These are phyloP conservation scores for Biston betularia DNA, from an alignment of 2,888 invertebrate genomes.

Conservation along the genomic window DNA sequence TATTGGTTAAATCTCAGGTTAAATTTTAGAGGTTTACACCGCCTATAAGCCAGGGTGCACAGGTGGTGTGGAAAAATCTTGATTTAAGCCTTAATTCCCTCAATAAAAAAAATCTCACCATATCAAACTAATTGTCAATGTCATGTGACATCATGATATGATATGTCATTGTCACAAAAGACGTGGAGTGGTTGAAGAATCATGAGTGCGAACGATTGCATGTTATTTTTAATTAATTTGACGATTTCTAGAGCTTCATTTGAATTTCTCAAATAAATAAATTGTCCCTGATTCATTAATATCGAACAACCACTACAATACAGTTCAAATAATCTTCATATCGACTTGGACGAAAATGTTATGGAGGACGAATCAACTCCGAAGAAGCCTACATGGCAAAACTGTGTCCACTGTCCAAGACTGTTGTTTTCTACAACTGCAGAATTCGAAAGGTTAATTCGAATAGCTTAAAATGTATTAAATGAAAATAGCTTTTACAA, in stretches of 20 bases:
- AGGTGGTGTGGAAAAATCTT: no score
- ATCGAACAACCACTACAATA: not conserved
- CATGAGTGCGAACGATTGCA: conserved; percentile 4
- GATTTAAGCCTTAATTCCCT: no score
- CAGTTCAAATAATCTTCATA: conserved; percentile 13
- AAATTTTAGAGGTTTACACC: no score
- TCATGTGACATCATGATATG: no score
- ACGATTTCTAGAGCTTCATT: not conserved
- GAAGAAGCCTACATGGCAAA: conserved; percentile 85
- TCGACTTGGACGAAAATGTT: conserved; percentile 69
- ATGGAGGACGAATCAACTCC: conserved; percentile 78
- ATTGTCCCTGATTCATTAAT: conserved; percentile 21
- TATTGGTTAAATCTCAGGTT: no score
- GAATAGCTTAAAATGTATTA: not conserved
- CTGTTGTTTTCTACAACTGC: conserved; percentile 84
- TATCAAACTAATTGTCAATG: conserved; percentile 23
- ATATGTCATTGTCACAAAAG: conserved; percentile 33
- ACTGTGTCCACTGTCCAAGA: conserved; percentile 87
- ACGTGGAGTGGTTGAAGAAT: conserved; percentile 43
- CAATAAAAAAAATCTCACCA: no score
- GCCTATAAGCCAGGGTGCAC: no score
- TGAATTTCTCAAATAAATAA: not conserved
- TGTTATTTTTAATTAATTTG: conserved; percentile 6
- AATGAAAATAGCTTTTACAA: not conserved
- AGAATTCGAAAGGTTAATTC: conserved; percentile 87